Evolutionary conservation across 92 coral and sea anemone genomes (phyloP).

Genomic region (Palythoa grandiflora): DNA sequence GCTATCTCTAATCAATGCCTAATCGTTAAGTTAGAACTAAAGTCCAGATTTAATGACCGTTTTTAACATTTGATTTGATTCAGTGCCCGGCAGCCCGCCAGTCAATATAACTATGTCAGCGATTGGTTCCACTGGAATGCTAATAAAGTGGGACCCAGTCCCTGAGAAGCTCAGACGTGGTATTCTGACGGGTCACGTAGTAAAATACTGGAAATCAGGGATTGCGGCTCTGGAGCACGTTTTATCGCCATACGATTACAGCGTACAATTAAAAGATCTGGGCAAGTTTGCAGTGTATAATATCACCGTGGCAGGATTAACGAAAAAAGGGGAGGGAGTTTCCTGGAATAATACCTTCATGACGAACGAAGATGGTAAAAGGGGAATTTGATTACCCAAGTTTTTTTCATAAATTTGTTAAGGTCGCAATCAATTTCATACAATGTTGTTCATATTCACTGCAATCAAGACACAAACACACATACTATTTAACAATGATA

Average conservation of each 20-base stretch:
- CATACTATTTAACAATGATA: too few species aligned
- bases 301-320: slow-evolving; percentile 5
- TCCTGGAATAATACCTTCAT: slow-evolving; percentile 27
- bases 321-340: slow-evolving; percentile 19
- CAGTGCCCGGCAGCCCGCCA: slow-evolving; percentile 52
- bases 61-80: background rate
- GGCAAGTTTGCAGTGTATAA: slow-evolving; percentile 32
- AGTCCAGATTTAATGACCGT: background rate
- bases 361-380: slow-evolving; percentile 44
- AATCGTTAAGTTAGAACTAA: background rate
- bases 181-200: slow-evolving; percentile 1
- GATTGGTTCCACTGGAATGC: slow-evolving; percentile 38
- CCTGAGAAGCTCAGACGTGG: slow-evolving; percentile 36
- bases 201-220: slow-evolving; percentile 17
- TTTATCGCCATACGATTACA: background rate
- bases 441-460: too few species aligned
- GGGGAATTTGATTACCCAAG: background rate
- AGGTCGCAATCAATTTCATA: background rate
- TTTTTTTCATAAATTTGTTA: background rate
- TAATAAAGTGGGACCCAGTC: slow-evolving; percentile 37
- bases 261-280: slow-evolving; percentile 19
- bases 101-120: slow-evolving; percentile 8
- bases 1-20: background rate
- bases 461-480: too few species aligned
- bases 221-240: background rate